Evolutionary conservation across 2,113 vertebrate genomes (phyloP), one percentile per base, ranked within the genome.

Genomic region (Alaudala cheleensis): DNA sequence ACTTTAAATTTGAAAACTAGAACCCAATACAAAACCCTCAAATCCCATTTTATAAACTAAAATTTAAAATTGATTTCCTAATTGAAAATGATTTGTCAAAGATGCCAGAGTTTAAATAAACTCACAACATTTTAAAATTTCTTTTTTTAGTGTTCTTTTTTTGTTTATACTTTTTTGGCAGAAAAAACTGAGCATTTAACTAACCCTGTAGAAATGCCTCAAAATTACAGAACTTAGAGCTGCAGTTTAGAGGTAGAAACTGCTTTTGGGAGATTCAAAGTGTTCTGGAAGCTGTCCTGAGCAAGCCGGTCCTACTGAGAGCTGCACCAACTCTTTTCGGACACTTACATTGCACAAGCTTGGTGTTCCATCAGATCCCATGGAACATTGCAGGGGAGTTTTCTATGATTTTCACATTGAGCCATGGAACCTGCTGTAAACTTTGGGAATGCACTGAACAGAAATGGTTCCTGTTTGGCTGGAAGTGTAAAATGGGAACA

Each of bases 291-390:
- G 42, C 25, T 78, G 12, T 50, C 56, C 45, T 78, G 54, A 85
- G 22, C 50, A 66, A 42, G 44, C 28, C 25, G 71, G 50, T 34
- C 20, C 23, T 26, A 22, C 42, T 42, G 50, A 31, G 78, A 78
- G 33, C 29, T 37, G 17, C 67, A 11, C 6, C 20, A 33, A 21
- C 26, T 23, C 18, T 37, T 81, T 81, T 10, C 39, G 53, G 61
- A 47, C 23, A n/a, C 40, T 20, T 11, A 1, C 1, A 23, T 2
- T 20, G 31, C 34, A 5, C 12, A 11, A 4, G 28, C 39, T 40
- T 14, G 28, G 7, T 0, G 1, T 39, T 92, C 53, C 24, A 0
- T 39, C 19, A 6, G 11, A 44, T 64, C 42, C 47, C 31, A 20
- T 0, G 2, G 31, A 31, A 37, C 31, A 17, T 8, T 28, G 14